Evolutionary conservation across 1,140 invertebrate species (phyloP).

Genomic region (Lysiphlebus fabarum): DNA sequence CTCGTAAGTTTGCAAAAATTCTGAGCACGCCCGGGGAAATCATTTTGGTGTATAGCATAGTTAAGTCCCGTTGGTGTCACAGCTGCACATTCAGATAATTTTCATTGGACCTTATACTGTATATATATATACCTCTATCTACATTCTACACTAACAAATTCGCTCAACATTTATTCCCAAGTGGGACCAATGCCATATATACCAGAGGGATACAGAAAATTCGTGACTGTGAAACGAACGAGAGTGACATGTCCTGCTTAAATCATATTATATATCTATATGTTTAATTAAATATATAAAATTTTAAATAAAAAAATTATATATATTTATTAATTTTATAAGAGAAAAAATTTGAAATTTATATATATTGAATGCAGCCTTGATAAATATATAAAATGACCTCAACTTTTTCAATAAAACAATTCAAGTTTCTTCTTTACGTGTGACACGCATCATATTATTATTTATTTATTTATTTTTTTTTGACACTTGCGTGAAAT

Average conservation of each 20-base stretch:
- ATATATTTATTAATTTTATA: too few species aligned
- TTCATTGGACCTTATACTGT: constrained; percentile 17
- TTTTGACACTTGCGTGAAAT: background rate
- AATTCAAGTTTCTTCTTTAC: constrained; percentile 14
- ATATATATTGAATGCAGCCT: too few species aligned
- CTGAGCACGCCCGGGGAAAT: constrained; percentile 14
- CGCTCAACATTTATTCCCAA: constrained; percentile 10
- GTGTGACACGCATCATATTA: constrained; percentile 17
- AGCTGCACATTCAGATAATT: constrained; percentile 23
- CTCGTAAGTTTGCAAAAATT: constrained; percentile 14
- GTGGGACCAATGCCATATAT: constrained; percentile 4
- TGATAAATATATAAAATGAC: too few species aligned
- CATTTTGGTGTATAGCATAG: constrained; percentile 10
- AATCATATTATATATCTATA: constrained; percentile 2
- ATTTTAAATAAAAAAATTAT: too few species aligned
- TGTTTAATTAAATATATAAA: background rate
- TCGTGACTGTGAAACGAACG: constrained; percentile 16
- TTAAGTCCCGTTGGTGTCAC: constrained; percentile 16
- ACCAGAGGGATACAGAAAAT: constrained; percentile 4
- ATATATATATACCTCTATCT: too few species aligned
- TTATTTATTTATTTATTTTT: constrained; percentile 10
- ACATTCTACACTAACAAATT: background rate
- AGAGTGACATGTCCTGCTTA: constrained; percentile 21
- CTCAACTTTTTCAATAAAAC: constrained; percentile 11
- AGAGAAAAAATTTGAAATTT: too few species aligned